These are phyloP conservation scores for Trematomus bernacchii DNA, from an alignment of 2,797 vertebrate species.

Conservation along the genomic window DNA sequence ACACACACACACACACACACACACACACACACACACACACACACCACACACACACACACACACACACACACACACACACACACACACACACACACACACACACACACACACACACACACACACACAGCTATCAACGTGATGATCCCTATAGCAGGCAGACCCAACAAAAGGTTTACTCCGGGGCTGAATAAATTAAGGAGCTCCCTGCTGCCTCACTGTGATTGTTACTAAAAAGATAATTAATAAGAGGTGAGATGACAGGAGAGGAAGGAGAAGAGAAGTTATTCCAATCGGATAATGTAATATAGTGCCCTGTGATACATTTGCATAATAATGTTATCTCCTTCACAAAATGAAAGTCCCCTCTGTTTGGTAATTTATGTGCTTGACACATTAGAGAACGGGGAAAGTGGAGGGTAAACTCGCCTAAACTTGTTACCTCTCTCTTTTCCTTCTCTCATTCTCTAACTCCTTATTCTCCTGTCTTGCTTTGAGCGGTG, in stretches of 20 bases:
- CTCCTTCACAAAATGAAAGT: conserved; percentile 24
- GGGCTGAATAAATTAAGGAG: conserved; percentile 31
- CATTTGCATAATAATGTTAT: conserved; percentile 23
- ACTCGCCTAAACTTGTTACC: conserved; percentile 22
- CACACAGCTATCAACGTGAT: conserved; percentile 5
- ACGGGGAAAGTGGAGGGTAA: conserved; percentile 2
- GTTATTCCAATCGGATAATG: conserved; percentile 14
- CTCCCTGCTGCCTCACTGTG: conserved; percentile 27
- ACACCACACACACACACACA: conserved; percentile 7
- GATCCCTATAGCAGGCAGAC: conserved; percentile 19
- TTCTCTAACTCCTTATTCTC: background rate
- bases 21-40: background rate
- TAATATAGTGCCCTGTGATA: conserved; percentile 23
- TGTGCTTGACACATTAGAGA: conserved; percentile 29
- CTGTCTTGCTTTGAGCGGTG: background rate
- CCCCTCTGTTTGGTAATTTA: conserved; percentile 27
- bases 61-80: conserved; percentile 3
- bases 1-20: conserved; percentile 14
- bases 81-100: conserved; percentile 7
- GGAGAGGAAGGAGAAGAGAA: background rate
- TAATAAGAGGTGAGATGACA: conserved; percentile 13
- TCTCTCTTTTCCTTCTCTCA: background rate
- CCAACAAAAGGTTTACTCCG: conserved; percentile 26
- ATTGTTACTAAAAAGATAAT: conserved; percentile 45
- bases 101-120: background rate